phyloP scores from a whole-genome alignment of 2,888 invertebrate species.

The Alitta virens region DNA sequence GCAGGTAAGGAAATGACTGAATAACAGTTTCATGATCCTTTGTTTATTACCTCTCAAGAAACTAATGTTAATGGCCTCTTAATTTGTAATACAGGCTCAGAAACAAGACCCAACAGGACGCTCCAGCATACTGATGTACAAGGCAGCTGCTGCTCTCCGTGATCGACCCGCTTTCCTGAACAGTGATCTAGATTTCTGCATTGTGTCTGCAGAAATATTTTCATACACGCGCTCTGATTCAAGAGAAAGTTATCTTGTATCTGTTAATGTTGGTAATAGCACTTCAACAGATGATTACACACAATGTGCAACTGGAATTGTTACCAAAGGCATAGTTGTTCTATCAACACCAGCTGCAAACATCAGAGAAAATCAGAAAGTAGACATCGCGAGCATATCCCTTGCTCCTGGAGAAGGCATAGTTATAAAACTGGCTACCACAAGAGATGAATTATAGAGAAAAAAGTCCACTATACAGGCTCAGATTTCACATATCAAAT shows the following conservation, averaged over 20 bases:
- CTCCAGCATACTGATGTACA: slow-evolving; percentile 12
- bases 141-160: slow-evolving; percentile 1
- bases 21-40: too few species aligned
- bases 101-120: background rate
- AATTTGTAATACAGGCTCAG: slow-evolving; percentile 9
- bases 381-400: background rate
- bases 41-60: too few species aligned
- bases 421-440: background rate
- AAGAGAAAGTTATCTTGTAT: background rate
- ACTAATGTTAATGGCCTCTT: too few species aligned
- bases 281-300: slow-evolving; percentile 1
- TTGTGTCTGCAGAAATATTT: slow-evolving; percentile 8
- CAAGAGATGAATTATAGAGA: too few species aligned
- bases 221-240: slow-evolving; percentile 1
- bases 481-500: too few species aligned
- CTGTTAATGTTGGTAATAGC: slow-evolving; percentile 4
- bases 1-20: slow-evolving; percentile 39
- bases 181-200: background rate
- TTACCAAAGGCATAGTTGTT: background rate
- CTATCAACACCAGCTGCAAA: too few species aligned
- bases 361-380: background rate
- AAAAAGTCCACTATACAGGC: too few species aligned
- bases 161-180: slow-evolving; percentile 5
- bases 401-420: slow-evolving; percentile 7
- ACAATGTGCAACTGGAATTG: background rate